These are phyloP conservation scores for Erannis defoliaria DNA, from an alignment of 2,888 invertebrate genomes.

Conservation along the genomic window DNA sequence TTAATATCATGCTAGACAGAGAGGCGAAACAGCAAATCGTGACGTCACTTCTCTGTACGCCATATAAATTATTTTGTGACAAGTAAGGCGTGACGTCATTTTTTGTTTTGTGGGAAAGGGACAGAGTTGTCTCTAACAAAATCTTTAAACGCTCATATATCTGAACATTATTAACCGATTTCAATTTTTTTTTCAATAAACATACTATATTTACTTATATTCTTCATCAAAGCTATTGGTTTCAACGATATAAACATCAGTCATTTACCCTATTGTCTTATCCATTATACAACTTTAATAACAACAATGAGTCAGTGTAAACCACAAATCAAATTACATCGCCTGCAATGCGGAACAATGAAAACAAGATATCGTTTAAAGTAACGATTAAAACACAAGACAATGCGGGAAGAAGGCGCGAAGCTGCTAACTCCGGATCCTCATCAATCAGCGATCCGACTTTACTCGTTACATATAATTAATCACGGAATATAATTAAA, in stretches of 20 bases:
- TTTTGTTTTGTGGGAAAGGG: too few relatives aligned
- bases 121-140: too few relatives aligned
- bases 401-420: constrained; percentile 71
- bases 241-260: constrained; percentile 39
- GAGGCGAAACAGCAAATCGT: too few relatives aligned
- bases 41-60: too few relatives aligned
- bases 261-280: constrained; percentile 65
- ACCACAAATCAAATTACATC: constrained; percentile 78
- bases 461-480: constrained; percentile 81
- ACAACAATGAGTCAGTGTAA: constrained; percentile 77
- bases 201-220: too few relatives aligned
- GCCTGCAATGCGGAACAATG: constrained; percentile 75
- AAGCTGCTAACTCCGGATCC: constrained; percentile 68
- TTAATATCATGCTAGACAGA: too few relatives aligned
- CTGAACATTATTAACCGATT: too few relatives aligned
- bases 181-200: too few relatives aligned
- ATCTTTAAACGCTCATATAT: too few relatives aligned
- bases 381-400: constrained; percentile 78
- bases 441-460: constrained; percentile 82
- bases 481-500: constrained; percentile 85
- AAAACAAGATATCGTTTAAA: constrained; percentile 77
- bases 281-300: constrained; percentile 76
- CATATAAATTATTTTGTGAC: too few relatives aligned
- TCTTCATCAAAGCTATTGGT: too few relatives aligned
- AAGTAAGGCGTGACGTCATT: too few relatives aligned